A percentile compares a stretch with the other conserved stretches of the same genome.
Evolutionary conservation across 1,140 invertebrate genomes (phyloP).

Genomic region (Saccostrea cuccullata): DNA sequence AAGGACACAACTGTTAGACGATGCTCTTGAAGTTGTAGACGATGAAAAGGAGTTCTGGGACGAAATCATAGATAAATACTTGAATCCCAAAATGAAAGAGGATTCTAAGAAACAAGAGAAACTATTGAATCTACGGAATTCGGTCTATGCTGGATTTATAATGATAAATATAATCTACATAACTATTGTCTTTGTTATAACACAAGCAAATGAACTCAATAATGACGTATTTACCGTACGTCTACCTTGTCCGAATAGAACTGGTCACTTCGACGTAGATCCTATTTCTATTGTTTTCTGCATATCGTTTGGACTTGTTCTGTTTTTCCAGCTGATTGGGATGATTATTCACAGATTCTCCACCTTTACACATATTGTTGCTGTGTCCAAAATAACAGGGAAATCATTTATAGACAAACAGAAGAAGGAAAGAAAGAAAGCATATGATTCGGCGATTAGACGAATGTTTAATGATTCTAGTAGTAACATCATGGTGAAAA

Average conservation of each 20-base stretch:
- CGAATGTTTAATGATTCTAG: too few relatives aligned
- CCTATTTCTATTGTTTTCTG: neutral
- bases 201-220: neutral
- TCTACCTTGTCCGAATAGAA: neutral
- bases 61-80: neutral
- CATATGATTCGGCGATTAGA: neutral
- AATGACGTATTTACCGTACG: neutral
- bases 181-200: constrained; percentile 6
- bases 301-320: neutral
- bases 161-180: neutral
- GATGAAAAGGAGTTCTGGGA: neutral
- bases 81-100: neutral
- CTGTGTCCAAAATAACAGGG: neutral
- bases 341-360: constrained; percentile 16
- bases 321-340: neutral
- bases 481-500: too few relatives aligned
- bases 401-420: neutral
- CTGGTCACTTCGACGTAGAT: neutral
- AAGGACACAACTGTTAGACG: neutral
- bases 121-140: neutral
- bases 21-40: neutral
- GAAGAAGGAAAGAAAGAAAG: neutral
- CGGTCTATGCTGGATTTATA: neutral
- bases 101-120: neutral
- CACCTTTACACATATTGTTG: constrained; percentile 7